phyloP scores from a whole-genome alignment of 2,797 vertebrate species.

The Hoplostethus mediterraneus region DNA sequence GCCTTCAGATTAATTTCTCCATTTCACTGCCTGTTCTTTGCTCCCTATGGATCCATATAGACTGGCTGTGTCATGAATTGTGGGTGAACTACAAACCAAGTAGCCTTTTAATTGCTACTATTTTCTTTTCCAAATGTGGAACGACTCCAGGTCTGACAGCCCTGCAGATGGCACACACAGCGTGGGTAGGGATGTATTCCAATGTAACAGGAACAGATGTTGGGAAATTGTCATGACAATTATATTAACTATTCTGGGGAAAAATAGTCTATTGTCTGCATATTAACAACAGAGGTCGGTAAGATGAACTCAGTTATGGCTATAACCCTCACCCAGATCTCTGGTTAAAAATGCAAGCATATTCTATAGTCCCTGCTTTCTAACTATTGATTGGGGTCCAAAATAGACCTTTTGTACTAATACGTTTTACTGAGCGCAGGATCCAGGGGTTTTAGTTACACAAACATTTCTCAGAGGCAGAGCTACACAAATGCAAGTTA shows the following conservation, averaged over 20 bases:
- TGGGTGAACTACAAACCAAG: conserved; percentile 9
- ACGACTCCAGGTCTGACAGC: conserved; percentile 8
- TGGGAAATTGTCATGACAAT: conserved; percentile 23
- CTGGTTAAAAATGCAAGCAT: not conserved
- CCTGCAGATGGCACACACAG: conserved; percentile 11
- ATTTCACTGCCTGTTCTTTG: not conserved
- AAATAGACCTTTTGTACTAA: too few species aligned
- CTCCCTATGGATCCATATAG: conserved; percentile 4
- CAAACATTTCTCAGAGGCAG: too few species aligned
- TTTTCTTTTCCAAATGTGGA: conserved; percentile 12
- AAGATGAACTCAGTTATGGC: not conserved
- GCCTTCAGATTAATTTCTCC: not conserved
- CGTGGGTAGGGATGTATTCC: conserved; percentile 11
- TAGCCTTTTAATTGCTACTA: conserved; percentile 22
- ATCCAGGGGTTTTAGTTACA: too few species aligned
- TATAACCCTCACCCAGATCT: not conserved
- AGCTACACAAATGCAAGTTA: too few species aligned
- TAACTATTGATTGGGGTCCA: too few species aligned
- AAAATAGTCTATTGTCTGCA: conserved; percentile 5
- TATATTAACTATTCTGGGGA: conserved; percentile 11
- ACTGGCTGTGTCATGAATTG: conserved; percentile 5
- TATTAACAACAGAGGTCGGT: conserved; percentile 1
- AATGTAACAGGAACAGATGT: conserved; percentile 22
- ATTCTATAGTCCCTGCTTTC: too few species aligned
- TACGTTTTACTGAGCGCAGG: too few species aligned